Percentiles rank a stretch among this genome's conserved stretches.
These are phyloP conservation scores for Cnemophilus loriae DNA, from an alignment of 2,113 vertebrate species.

Conservation along the genomic window DNA sequence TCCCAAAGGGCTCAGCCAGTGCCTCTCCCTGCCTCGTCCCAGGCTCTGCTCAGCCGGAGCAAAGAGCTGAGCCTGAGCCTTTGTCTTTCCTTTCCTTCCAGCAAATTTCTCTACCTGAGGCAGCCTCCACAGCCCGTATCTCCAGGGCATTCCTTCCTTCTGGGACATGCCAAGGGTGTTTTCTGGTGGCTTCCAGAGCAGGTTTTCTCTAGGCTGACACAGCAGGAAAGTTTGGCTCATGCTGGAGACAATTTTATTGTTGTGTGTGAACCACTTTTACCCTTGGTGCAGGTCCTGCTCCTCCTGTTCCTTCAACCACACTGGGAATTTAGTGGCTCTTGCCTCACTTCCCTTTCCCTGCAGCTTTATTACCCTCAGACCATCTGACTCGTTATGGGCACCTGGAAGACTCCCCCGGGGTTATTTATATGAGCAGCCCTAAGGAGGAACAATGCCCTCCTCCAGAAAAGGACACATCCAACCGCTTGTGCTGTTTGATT, in stretches of 20 bases:
- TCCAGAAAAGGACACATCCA: neutral
- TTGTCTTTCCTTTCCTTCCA: neutral
- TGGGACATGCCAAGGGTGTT: neutral
- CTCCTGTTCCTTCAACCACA: neutral
- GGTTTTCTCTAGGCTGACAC: neutral
- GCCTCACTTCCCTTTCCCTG: neutral
- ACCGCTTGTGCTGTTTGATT: neutral
- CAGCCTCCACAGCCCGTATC: neutral
- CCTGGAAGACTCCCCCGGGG: neutral
- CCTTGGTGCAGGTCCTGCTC: neutral
- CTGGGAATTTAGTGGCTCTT: neutral
- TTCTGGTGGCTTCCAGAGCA: neutral
- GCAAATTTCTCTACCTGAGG: neutral
- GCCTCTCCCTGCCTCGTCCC: neutral
- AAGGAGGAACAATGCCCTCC: neutral
- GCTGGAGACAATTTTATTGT: neutral
- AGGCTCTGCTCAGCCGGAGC: neutral
- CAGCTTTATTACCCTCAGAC: neutral
- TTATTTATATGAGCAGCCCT: neutral
- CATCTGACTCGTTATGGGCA: neutral
- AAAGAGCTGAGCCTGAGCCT: neutral
- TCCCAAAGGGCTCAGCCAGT: neutral
- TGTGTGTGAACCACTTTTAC: neutral
- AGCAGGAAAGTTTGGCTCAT: neutral
- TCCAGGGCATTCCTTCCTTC: neutral